Base-by-base conservation (phyloP, 2,888 invertebrate species). In the Diaperis boleti region DNA sequence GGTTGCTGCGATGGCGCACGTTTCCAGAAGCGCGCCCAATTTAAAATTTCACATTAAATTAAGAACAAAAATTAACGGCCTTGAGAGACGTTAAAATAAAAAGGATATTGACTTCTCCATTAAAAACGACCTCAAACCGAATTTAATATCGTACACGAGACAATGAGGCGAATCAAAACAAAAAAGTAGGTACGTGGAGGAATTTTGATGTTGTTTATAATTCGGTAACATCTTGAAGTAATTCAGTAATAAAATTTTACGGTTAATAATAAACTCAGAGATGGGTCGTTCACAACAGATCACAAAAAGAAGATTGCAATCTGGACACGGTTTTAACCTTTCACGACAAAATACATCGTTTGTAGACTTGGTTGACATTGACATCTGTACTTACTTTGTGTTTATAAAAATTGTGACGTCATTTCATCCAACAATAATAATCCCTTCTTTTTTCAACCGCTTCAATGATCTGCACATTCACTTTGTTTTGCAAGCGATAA, bases 271-370 rank as follows among this genome's bases (percentile, higher is more conserved):
- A 50, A 37, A 22, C 18, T 10, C n/a, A 22, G 37, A 42, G 54
- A 54, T 54, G 54, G 11, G 10, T 52, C 22, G 6, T 29, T 22
- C 15, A 11, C 26, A 42, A 29, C 18, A 1, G 39, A 52, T 52
- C 7, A 29, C 4, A 17, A 55, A 44, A 55, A 55, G 10, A 33
- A 1, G 11, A 47, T 47, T 37, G 14, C 29, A 22, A 50, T 59
- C 33, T 18, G 15, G 10, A 37, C 61, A 61, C 61, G 61, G 61
- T 47, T 61, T 22, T 47, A 39, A 61, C 61, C 61, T 61, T 61
- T 61, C 61, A 61, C 61, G 61, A 61, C 47, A 39, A 20, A 5
- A 55, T 45, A 14, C 22, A 44, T 39, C 52, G 29, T 26, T 60
- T 22, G 22, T 37, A 52, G 11, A 15, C 29, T 26, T 49, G 35